Base-by-base conservation (phyloP, 2,113 vertebrate genomes). In the Eurystomus gularis region DNA sequence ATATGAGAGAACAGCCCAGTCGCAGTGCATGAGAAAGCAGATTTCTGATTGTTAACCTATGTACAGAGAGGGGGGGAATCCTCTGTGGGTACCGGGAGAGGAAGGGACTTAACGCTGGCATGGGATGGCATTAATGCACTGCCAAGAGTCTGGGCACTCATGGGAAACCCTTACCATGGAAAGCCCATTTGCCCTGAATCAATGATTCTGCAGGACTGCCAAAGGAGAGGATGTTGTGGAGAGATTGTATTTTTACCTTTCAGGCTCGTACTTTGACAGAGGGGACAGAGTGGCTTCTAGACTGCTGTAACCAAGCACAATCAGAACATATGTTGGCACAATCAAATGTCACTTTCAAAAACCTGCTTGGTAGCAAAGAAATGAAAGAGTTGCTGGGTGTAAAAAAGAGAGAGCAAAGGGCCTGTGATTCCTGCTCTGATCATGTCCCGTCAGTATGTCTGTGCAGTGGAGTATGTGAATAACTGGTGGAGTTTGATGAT, bases 401-500 rank as follows among this genome's bases (percentile, higher is more conserved):
- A 71, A 82, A 87, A 86, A 89, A 85, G 88, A 81, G 18, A n/a
- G 69, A 96, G 93, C 88, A 86, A 92, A 96, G 88, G 81, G 17
- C 48, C 54, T 49, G 28, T 80, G 81, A 64, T 88, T 93, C 65
- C 46, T n/a, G 79, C 76, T 90, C 84, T 86, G 86, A 91, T 92
- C 48, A 6, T 82, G 76, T 94, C 49, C 64, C 95, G 89, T 94
- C 92, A 81, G 68, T 79, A 33, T 61, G 60, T 81, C 39, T 51
- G 90, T 92, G 91, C 88, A 75, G 82, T 96, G 82, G 61, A 78
- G 79, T 96, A 90, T 85, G 4, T 75, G 96, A 96, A 92, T 92
- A 96, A 90, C 83, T 94, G 94, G 96, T 92, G 86, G 95, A 89
- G 69, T 96, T 93, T 95, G 95, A 94, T 93, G 84, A 97, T 77